Evolutionary conservation across 2,888 invertebrate species (phyloP).

Genomic region (Itoplectis maculator): DNA sequence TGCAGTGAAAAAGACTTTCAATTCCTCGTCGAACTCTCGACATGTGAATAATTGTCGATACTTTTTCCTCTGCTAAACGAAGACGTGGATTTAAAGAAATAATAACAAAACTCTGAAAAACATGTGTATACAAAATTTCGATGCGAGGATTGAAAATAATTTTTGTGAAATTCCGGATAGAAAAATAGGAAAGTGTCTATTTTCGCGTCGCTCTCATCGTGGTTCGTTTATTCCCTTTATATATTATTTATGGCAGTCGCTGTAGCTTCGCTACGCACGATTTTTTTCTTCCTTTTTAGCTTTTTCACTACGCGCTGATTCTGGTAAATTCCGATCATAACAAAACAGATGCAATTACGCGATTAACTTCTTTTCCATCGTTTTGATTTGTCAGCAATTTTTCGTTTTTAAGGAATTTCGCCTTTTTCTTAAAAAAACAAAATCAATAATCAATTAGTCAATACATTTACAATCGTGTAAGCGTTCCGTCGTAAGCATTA

Average conservation of each 20-base stretch:
- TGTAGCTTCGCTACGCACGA: conserved; percentile 64
- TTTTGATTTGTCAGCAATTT: conserved; percentile 13
- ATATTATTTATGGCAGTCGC: conserved; percentile 64
- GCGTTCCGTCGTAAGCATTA: conserved; percentile 49
- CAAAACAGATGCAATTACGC: neutral
- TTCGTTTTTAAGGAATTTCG: neutral
- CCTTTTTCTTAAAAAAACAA: conserved; percentile 6
- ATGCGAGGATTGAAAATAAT: conserved; percentile 28
- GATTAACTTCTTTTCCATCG: neutral
- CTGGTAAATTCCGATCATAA: neutral
- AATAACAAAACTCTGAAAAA: neutral
- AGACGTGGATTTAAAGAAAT: conserved; percentile 58
- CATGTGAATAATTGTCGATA: conserved; percentile 26
- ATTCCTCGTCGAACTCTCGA: conserved; percentile 59
- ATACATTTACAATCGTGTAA: conserved; percentile 40
- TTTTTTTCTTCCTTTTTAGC: conserved; percentile 1
- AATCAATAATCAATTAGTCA: conserved; percentile 15
- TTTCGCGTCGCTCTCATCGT: conserved; percentile 23
- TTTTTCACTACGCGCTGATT: conserved; percentile 4
- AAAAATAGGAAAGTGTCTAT: conserved; percentile 62
- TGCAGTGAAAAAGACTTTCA: conserved; percentile 59
- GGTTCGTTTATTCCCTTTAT: conserved; percentile 26
- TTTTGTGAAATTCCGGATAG: conserved; percentile 50
- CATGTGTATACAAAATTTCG: conserved; percentile 5
- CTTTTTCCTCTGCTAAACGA: conserved; percentile 48